Base-by-base conservation (phyloP, 2,113 vertebrate genomes). In the Sterrhoptilus dennistouni region DNA sequence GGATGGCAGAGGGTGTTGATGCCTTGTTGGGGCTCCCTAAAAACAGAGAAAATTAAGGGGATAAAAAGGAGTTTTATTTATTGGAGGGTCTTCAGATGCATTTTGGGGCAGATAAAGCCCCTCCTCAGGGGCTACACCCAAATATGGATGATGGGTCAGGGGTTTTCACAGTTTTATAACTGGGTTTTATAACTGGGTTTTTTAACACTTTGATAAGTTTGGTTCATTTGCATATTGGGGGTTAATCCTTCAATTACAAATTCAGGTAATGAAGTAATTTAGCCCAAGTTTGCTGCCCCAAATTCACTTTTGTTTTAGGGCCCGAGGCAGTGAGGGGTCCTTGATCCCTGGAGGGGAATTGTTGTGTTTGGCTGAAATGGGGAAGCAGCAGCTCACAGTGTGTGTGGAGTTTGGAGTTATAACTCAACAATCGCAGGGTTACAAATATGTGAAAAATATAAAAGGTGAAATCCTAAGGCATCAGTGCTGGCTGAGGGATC, bases 401-500 rank as follows among this genome's bases (percentile, higher is more conserved):
- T 2, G 1, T 6, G 1, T 42, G 42, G 57, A 21, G 35, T 61
- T 33, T 21, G 0, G 29, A 52, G 24, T 28, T 22, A 6, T 1
- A 8, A 14, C 36, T 29, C 6, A 64, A 18, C 24, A 53, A 44
- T 0, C 53, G 31, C 38, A 65, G 76, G 60, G 1, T 42, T 42
- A 42, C 19, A 64, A 28, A 64, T 18, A 13, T 0, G 3, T 53
- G 31, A 11, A 53, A 25, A 64, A 53, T 22, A 35, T 2, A 53
- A 42, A 64, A 64, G 11, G 29, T 17, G 0, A 64, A 64, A 35
- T 64, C 38, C 36, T 29, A 7, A 50, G 23, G 59, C 36, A n/a
- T 52, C 59, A 22, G 20, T 35, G 56, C 3, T 36, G 24, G 36
- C 90, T 64, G 75, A n/a, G 36, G 42, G 5, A 72, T 33, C n/a